These are phyloP conservation scores for Prunella himalayana DNA, from an alignment of 2,113 vertebrate species.

Conservation along the genomic window DNA sequence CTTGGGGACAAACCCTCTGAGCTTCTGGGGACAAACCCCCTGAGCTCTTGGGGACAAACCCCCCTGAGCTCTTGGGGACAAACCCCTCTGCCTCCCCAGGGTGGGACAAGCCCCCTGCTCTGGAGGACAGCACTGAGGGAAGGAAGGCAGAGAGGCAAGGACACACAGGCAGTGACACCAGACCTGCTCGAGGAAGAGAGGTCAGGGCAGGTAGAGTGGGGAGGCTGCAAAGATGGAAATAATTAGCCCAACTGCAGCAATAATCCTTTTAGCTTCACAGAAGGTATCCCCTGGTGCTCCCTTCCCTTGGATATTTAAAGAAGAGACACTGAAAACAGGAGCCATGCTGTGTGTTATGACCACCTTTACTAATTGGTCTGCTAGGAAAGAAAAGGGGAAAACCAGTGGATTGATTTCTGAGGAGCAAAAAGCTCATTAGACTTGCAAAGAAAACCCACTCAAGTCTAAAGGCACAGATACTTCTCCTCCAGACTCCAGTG, in stretches of 20 bases:
- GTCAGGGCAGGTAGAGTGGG: neutral
- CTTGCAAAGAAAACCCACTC: constrained; percentile 29
- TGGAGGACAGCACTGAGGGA: neutral
- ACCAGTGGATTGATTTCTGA: neutral
- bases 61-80: neutral
- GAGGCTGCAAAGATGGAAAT: neutral
- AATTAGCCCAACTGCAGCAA: neutral
- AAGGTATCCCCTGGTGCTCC: neutral
- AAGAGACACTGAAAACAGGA: neutral
- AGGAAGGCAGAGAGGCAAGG: neutral
- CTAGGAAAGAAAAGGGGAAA: neutral
- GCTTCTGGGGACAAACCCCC: neutral
- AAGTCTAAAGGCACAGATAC: neutral
- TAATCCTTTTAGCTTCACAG: neutral
- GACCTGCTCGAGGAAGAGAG: neutral
- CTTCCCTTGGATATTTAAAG: neutral
- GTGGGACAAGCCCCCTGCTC: too few species aligned
- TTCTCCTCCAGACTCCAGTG: neutral
- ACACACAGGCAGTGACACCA: neutral
- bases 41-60: neutral
- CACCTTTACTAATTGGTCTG: neutral
- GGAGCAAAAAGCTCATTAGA: neutral
- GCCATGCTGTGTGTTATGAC: neutral
- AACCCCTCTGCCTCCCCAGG: neutral
- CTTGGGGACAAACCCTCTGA: neutral